Evolutionary conservation across 2,113 vertebrate genomes (phyloP), one percentile per base, ranked within the genome.

Genomic region (Willisornis vidua): DNA sequence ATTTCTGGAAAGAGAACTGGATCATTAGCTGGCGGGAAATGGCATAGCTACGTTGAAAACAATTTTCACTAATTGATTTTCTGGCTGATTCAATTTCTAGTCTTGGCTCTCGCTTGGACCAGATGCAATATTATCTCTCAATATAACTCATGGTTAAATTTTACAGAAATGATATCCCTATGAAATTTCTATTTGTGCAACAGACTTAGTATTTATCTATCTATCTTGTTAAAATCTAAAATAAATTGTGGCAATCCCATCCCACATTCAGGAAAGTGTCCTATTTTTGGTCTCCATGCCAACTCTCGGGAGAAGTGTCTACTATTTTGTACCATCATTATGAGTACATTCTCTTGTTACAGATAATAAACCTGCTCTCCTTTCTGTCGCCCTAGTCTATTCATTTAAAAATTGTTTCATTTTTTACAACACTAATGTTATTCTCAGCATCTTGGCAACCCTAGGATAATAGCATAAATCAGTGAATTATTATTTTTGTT

Each of bases 401-500:
- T 94, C 43, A 96, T 96, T 96, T 94, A 82, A 97, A 97, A 96
- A 92, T 54, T 39, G 85, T 83, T 95, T 90, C 92, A 70, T 81
- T 94, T 96, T 96, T 97, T 96, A 77, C 63, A 74, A 59, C 82
- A 33, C 57, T 74, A 82, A 90, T 82, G 94, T 93, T 95, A 74
- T 81, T 95, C 85, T 96, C 84, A 55, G 86, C 82, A 80, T 84
- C 95, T 37, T 95, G 89, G 96, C 85, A 95, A 97, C 94, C 96
- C 46, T 65, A 83, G 83, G 80, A 98, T 96, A 94, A 96, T 82
- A 72, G 93, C 90, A 94, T 86, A 95, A 94, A 93, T 90, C 95
- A 89, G 82, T 67, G 94, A 97, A 95, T 75, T 96, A 94, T 75
- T 95, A 96, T 95, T 97, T 96, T 96, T 97, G 96, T 97, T 96